Base-by-base conservation (phyloP, 2,888 invertebrate genomes). In the Luperina testacea region DNA sequence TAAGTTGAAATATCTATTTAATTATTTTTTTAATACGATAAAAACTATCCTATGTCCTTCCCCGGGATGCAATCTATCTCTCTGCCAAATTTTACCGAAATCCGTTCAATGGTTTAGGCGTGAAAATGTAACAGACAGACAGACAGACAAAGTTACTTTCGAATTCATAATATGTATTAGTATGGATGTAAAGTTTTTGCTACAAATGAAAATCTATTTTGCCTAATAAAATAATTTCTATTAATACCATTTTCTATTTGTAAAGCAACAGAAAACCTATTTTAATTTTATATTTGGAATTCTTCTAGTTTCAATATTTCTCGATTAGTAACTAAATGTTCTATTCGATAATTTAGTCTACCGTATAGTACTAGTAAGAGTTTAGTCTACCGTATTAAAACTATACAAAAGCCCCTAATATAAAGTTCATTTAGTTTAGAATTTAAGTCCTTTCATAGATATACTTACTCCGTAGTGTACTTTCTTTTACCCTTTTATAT, bases 391-490 rank as follows among this genome's bases (percentile, higher is more conserved):
- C 1, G 1, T 59, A 71, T 17, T 57, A n/a, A n/a, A n/a, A 17
- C 57, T 45, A n/a, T 5, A 9, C 17, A 32, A 15, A 48, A 13
- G 8, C 8, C 9, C 8, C 17, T 32, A 51, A n/a, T n/a, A n/a
- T n/a, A n/a, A n/a, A n/a, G 20, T 32, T 6, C 11, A 15, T 5
- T 20, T 72, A 45, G 6, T 64, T 45, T 32, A 45, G 17, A 24
- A 13, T 70, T 42, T 7, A 15, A 24, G 9, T 20, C 17, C 8
- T 45, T 65, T 38, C 11, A 42, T 51, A 32, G 20, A 20, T n/a
- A 78, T 78, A 80, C 53, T 78, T 51, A 24, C 57, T 24, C n/a
- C 2, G 4, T 32, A 42, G 17, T 20, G 51, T n/a, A 20, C 2
- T 45, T 53, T 27, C 4, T 32, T 13, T 24, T 17, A 7, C 20